These are phyloP conservation scores for Cosmia trapezina DNA, from an alignment of 2,888 invertebrate genomes.

Conservation along the genomic window DNA sequence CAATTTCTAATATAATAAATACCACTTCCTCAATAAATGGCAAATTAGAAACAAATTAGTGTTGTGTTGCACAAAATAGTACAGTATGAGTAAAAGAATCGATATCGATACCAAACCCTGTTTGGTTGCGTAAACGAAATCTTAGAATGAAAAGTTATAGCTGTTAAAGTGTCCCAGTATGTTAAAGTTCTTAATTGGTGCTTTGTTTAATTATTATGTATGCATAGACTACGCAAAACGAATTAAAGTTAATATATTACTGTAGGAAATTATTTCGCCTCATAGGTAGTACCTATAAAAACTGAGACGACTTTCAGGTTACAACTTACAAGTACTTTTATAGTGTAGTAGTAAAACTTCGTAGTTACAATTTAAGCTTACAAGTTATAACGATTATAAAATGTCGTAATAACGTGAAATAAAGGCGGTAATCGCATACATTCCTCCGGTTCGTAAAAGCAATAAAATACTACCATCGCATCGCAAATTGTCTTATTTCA, in stretches of 20 bases:
- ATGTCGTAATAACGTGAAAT: slow-evolving; percentile 50
- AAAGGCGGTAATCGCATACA: slow-evolving; percentile 51
- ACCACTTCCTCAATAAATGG: neutral
- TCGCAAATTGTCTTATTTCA: slow-evolving; percentile 73
- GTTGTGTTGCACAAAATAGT: slow-evolving; percentile 3
- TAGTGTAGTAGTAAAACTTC: slow-evolving; percentile 54
- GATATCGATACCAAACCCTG: neutral
- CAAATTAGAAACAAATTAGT: neutral
- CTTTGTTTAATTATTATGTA: slow-evolving; percentile 1
- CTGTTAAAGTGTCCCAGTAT: too few relatives aligned
- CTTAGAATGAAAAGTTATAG: neutral
- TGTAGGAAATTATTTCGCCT: slow-evolving; percentile 24
- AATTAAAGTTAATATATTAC: neutral
- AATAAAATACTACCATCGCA: slow-evolving; percentile 71
- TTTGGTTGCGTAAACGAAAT: neutral
- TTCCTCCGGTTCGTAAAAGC: slow-evolving; percentile 58
- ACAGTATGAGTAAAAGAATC: neutral
- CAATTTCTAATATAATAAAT: neutral
- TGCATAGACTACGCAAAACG: neutral
- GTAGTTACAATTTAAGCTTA: slow-evolving; percentile 70
- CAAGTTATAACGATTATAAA: slow-evolving; percentile 66
- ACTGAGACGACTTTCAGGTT: slow-evolving; percentile 19
- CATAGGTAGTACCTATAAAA: slow-evolving; percentile 40
- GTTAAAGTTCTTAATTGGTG: neutral
- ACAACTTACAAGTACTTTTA: slow-evolving; percentile 27